A percentile compares a stretch with the other conserved stretches of the same genome.
Evolutionary conservation across 2,888 invertebrate genomes (phyloP).

Genomic region (Dryadula phaetusa): DNA sequence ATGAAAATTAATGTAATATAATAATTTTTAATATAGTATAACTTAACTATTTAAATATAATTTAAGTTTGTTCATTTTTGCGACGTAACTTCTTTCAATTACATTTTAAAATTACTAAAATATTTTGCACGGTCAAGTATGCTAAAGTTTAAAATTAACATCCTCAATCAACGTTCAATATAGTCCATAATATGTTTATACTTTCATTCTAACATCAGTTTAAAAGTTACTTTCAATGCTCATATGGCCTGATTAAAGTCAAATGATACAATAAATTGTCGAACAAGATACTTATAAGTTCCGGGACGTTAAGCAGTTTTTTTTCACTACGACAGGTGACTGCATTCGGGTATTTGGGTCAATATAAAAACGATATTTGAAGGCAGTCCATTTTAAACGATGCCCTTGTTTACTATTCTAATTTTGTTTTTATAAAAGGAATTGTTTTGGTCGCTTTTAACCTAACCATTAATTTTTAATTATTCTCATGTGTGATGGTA

Average conservation of each 20-base stretch:
- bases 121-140: no score
- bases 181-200: no score
- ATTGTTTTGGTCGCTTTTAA: conserved; percentile 40
- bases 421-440: conserved; percentile 40
- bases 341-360: conserved; percentile 37
- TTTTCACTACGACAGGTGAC: conserved; percentile 44
- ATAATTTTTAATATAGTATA: no score
- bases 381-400: conserved; percentile 36
- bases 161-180: no score
- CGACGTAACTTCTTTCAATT: no score
- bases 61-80: no score
- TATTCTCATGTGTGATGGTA: conserved; percentile 34
- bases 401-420: conserved; percentile 43
- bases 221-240: no score
- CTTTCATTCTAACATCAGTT: no score
- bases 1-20: no score
- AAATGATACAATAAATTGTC: conserved; percentile 13
- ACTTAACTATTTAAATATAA: no score
- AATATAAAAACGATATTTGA: conserved; percentile 42
- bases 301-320: conserved; percentile 25
- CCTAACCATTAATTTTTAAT: conserved; percentile 43
- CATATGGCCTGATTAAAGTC: not conserved
- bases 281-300: conserved; percentile 18
- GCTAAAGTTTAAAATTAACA: no score
- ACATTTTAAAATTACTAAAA: no score